Conservation (phyloP, 2,888 invertebrate genomes). For the Synanthedon tipuliformis region DNA sequence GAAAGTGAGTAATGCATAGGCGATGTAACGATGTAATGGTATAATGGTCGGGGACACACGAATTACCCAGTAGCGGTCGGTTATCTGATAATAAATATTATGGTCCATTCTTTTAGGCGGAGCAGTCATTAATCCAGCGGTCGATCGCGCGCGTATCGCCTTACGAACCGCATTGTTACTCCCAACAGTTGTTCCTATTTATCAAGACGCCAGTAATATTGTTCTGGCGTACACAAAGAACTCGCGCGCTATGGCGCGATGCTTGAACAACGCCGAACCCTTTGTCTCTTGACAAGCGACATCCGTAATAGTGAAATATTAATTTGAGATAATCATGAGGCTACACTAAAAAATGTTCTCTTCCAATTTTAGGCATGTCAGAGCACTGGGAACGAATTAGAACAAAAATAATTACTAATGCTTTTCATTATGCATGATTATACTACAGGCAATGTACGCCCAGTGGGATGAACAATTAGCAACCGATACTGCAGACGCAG, state of each 20-base stretch:
- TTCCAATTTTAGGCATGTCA: not conserved
- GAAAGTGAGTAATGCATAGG: conserved; percentile 58
- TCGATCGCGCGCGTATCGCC: conserved; percentile 64
- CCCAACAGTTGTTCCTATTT: conserved; percentile 63
- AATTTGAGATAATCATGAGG: conserved; percentile 32
- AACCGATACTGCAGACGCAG: too few relatives aligned
- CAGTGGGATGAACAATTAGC: too few relatives aligned
- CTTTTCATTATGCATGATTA: too few relatives aligned
- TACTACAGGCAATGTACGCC: too few relatives aligned
- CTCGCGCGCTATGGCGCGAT: conserved; percentile 26
- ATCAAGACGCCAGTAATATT: conserved; percentile 65
- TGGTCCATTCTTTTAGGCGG: conserved; percentile 68
- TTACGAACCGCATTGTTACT: conserved; percentile 63
- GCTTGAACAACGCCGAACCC: conserved; percentile 34
- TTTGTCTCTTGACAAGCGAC: conserved; percentile 55
- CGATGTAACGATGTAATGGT: conserved; percentile 42
- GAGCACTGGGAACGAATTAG: too few relatives aligned
- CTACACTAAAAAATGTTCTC: conserved; percentile 9
- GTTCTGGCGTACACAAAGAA: conserved; percentile 51
- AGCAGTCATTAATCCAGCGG: conserved; percentile 65
- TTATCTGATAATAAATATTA: conserved; percentile 71
- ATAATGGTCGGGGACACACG: conserved; percentile 61
- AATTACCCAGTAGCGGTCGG: conserved; percentile 63
- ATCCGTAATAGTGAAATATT: conserved; percentile 50
- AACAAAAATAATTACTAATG: too few relatives aligned